Evolutionary conservation across 1,140 invertebrate genomes (phyloP).

Genomic region (Drosophila mayri): DNA sequence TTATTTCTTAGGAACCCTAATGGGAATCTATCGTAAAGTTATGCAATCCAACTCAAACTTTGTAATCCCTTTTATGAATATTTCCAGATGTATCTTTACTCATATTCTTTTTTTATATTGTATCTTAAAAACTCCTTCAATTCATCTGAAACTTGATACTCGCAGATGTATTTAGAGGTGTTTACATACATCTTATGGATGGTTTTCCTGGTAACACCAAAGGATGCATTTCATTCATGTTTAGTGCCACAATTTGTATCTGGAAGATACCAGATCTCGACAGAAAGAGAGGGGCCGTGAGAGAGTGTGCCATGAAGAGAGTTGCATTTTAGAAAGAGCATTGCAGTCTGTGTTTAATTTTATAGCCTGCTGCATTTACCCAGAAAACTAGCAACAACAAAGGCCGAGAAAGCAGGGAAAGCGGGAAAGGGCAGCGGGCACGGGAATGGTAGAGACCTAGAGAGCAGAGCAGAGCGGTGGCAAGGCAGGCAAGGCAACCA

Average conservation of each 20-base stretch:
- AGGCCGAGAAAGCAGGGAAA: background rate
- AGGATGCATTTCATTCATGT: constrained; percentile 40
- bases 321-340: constrained; percentile 11
- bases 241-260: constrained; percentile 17
- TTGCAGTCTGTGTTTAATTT: constrained; percentile 46
- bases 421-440: constrained; percentile 15
- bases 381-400: constrained; percentile 34
- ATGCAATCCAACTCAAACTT: background rate
- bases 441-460: background rate
- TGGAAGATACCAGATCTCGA: constrained; percentile 38
- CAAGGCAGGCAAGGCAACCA: constrained; percentile 21
- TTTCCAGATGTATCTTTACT: too few relatives aligned
- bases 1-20: too few relatives aligned
- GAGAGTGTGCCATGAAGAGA: constrained; percentile 3
- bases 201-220: constrained; percentile 4
- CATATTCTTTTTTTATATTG: background rate
- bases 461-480: background rate
- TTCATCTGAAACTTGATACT: background rate
- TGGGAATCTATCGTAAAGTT: too few relatives aligned
- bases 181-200: background rate
- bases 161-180: background rate
- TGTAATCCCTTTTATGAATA: background rate
- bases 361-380: constrained; percentile 45
- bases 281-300: background rate
- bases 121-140: background rate